Evolutionary conservation across 2,888 invertebrate species (phyloP), one percentile per base, ranked within the genome.

Genomic region (Deroplatys truncata): DNA sequence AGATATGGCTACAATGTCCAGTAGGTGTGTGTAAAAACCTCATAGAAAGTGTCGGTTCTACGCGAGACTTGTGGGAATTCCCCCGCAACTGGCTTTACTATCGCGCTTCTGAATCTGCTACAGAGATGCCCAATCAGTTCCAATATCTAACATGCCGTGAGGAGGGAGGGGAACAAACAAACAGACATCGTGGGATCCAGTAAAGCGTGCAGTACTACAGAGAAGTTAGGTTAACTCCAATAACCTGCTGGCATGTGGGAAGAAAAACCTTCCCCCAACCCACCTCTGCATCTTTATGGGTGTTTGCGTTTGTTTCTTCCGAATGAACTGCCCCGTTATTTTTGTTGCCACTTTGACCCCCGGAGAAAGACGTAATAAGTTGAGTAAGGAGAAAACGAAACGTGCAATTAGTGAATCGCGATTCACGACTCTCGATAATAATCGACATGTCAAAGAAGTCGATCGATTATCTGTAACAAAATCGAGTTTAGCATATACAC

Each of bases 381-480:
- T 31, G 35, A 87, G 82, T 25, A 72, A 9, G 72, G 82, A n/a
- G 49, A 82, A 82, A 86, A 31, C 20, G 82, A 83, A 83, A 83
- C 87, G 87, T 86, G 31, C 86, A 87, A 87, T 35, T 43, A 83
- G 82, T 72, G 83, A 87, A 87, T 83, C 87, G 87, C 82, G 87
- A 87, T 87, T 83, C 87, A 87, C 87, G 87, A 87, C 35, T 87
- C 29, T 83, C 35, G 87, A 87, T 87, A 87, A 43, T 83, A 87
- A 87, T 87, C 87, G 87, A 83, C 87, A 87, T 87, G 87, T 87
- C 87, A 87, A 87, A 83, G 87, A 83, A 87, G 87, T 87, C 87
- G 83, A 87, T 87, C 82, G 87, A 87, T 35, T 87, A 87, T 87
- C 87, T 43, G 83, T 82, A 35, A 87, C 28, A 31, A 83, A 83